Evolutionary conservation across 2,113 vertebrate species (phyloP), one percentile per base, ranked within the genome.

Genomic region (Lophochroa leadbeateri): DNA sequence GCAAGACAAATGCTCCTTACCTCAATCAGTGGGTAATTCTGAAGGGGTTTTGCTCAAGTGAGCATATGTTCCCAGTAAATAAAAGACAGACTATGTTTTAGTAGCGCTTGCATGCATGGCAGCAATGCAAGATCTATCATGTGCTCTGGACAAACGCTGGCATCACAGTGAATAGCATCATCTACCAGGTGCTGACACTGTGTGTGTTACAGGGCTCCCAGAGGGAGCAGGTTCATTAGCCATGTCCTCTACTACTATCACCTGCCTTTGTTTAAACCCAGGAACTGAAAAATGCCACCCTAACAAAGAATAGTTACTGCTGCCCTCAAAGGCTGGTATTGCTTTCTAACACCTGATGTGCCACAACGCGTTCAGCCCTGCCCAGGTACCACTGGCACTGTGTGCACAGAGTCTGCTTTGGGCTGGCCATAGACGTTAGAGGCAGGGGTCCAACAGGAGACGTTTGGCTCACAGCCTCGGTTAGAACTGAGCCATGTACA

Each of bases 121-220:
- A 91, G 76, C 91, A 92, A 47, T 71, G 87, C 75, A 86, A 96
- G 74, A 69, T 37, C 50, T 94, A 80, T 90, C 84, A 81, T 28
- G 76, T 94, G 86, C 78, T 92, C 68, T 83, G 83, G 53, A 85
- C 55, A 84, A 96, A 80, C 20, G 9, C 33, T 69, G 90, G 82
- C 87, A 91, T 28, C 39, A 13, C 7, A 16, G 68, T 35, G 72
- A 92, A 83, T 28, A 61, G 86, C 61, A 93, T 80, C 82, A 95
- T 81, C 92, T 92, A 94, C 82, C 90, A 96, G 95, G 86, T 92
- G 93, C 64, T 79, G 78, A 71, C 61, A 27, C 75, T 47, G 67
- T 46, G 46, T 84, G 64, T 84, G 87, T 68, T 63, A 61, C 63
- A 90, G 84, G 71, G 60, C 63, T 84, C 90, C 86, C 88, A 86